Evolutionary conservation across 2,888 invertebrate genomes (phyloP).

Genomic region (Volucella bombylans): DNA sequence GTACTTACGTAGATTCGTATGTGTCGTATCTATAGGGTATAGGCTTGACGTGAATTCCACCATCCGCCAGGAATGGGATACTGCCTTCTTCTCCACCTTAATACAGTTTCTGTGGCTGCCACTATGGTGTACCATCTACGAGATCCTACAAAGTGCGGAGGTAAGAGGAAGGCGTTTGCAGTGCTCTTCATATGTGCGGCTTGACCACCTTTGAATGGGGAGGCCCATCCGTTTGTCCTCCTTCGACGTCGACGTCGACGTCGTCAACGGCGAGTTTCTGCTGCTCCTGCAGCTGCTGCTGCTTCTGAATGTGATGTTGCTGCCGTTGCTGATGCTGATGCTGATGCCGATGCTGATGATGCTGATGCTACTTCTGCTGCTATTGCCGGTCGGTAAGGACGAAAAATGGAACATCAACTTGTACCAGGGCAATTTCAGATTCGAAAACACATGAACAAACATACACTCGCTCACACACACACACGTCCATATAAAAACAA

Average conservation of each 20-base stretch:
- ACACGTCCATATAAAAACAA: constrained; percentile 1
- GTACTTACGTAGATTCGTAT: constrained; percentile 36
- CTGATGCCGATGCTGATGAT: constrained; percentile 34
- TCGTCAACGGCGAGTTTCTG: constrained; percentile 64
- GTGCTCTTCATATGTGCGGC: constrained; percentile 74
- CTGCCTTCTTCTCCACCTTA: constrained; percentile 69
- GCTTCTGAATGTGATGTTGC: constrained; percentile 23
- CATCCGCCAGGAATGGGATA: constrained; percentile 63
- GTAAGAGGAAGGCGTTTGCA: constrained; percentile 70
- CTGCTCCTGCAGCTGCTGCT: constrained; percentile 29
- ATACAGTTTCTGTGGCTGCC: constrained; percentile 72
- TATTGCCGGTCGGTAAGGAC: constrained; percentile 63
- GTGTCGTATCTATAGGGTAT: constrained; percentile 68
- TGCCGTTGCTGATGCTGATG: constrained; percentile 27
- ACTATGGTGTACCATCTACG: constrained; percentile 71
- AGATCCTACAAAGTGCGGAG: constrained; percentile 52
- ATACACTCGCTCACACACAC: neutral
- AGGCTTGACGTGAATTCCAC: constrained; percentile 69
- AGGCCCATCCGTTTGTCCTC: constrained; percentile 65
- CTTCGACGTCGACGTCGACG: constrained; percentile 68
- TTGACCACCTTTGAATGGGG: constrained; percentile 74
- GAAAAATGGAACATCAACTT: constrained; percentile 71
- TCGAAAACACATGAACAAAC: constrained; percentile 56
- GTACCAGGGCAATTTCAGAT: constrained; percentile 69
- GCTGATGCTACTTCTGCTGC: constrained; percentile 20